These are phyloP conservation scores for Yponomeuta evonymella DNA, from an alignment of 2,888 invertebrate species.

Conservation along the genomic window DNA sequence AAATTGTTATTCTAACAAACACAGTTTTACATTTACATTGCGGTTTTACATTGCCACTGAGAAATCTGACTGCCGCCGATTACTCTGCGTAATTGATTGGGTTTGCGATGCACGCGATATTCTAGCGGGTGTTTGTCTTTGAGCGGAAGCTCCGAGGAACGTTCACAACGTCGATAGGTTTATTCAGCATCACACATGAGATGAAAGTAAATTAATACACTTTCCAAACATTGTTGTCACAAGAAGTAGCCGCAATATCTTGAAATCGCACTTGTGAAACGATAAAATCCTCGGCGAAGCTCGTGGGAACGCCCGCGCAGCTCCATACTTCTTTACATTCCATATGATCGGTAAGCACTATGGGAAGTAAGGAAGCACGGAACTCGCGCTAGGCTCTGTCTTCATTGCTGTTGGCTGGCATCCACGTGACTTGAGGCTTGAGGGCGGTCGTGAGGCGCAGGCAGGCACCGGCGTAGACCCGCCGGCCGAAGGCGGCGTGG, in stretches of 20 bases:
- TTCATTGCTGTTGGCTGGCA: slow-evolving; percentile 29
- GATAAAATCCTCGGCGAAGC: slow-evolving; percentile 38
- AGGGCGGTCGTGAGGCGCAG: not conserved
- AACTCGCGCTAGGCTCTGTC: slow-evolving; percentile 79
- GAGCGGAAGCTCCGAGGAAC: not conserved
- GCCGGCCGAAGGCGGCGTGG: slow-evolving; percentile 16
- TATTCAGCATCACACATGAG: not conserved
- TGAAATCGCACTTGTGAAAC: slow-evolving; percentile 31
- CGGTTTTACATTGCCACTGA: not conserved
- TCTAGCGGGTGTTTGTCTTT: not conserved
- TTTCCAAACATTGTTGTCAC: not conserved
- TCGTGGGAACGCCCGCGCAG: slow-evolving; percentile 73
- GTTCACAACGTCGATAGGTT: not conserved
- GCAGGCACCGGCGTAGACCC: slow-evolving; percentile 15
- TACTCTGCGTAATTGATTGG: not conserved
- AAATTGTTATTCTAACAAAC: slow-evolving; percentile 6
- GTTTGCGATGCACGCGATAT: not conserved
- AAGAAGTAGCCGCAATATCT: slow-evolving; percentile 22
- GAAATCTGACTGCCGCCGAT: slow-evolving; percentile 2
- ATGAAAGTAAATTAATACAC: not conserved
- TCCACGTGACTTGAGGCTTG: slow-evolving; percentile 12
- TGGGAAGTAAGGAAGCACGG: slow-evolving; percentile 98
- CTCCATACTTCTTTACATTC: slow-evolving; percentile 99
- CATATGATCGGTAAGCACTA: slow-evolving; percentile 89
- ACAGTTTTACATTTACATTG: not conserved